Percentiles rank a stretch among this genome's conserved stretches.
These are phyloP conservation scores for Crossocerus cetratus DNA, from an alignment of 2,888 invertebrate genomes.

Conservation along the genomic window DNA sequence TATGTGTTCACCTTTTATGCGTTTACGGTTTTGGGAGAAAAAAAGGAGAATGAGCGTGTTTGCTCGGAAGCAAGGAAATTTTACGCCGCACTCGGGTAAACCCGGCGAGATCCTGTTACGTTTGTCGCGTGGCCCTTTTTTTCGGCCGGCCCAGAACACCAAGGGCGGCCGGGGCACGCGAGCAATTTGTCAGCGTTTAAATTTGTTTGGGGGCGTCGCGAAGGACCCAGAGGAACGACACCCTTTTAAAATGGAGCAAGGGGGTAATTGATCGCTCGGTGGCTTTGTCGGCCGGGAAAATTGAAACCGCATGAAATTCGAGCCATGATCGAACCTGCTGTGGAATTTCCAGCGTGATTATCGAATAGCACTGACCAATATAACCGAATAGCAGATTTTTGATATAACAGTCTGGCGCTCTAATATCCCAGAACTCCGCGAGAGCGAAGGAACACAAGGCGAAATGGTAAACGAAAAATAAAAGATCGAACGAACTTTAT, in stretches of 20 bases:
- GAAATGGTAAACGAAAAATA: constrained; percentile 14
- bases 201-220: constrained; percentile 39
- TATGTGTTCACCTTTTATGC: no score
- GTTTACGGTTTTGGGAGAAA: constrained; percentile 17
- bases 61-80: constrained; percentile 1
- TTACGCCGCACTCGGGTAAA: constrained; percentile 23
- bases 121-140: constrained; percentile 39
- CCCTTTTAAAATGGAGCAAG: constrained; percentile 56
- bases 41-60: not conserved
- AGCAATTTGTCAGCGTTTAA: constrained; percentile 61
- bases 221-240: constrained; percentile 47
- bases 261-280: constrained; percentile 44
- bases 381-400: not conserved
- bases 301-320: constrained; percentile 45
- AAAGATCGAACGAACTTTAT: constrained; percentile 39
- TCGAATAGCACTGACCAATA: constrained; percentile 21
- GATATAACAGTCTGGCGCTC: no score
- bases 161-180: constrained; percentile 40
- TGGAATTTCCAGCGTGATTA: not conserved
- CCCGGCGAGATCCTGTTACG: constrained; percentile 18
- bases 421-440: not conserved
- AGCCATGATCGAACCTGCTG: constrained; percentile 2
- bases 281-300: constrained; percentile 33
- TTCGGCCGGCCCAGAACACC: constrained; percentile 13
- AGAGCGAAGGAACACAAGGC: constrained; percentile 17